Evolutionary conservation across 2,113 vertebrate genomes (phyloP), one percentile per base, ranked within the genome.

Genomic region (Todiramphus saurophagus): DNA sequence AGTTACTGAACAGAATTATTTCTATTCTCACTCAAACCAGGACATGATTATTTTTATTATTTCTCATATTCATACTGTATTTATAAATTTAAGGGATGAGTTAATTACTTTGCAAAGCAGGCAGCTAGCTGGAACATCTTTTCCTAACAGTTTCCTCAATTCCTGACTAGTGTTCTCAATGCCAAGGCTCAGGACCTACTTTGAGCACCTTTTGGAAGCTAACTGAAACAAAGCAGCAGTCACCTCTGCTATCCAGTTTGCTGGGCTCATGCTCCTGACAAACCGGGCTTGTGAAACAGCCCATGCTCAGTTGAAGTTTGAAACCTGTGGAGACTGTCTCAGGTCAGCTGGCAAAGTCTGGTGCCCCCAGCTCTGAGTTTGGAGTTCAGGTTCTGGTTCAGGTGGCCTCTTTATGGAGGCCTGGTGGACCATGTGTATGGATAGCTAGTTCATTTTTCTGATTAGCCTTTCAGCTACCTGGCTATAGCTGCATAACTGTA

Each of bases 291-390:
- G 12, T n/a, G 46, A 10, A 76, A 37, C 5, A 55, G 33, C 12
- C 5, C 23, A 5, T 27, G 6, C 2, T 46, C 19, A 16, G 6
- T 0, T 60, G 31, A n/a, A 37, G 4, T 4, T 0, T 79, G 33
- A 83, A 27, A 50, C 10, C 4, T 46, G 8, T 4, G 6, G 30
- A 83, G n/a, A 41, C 16, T 25, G 2, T 16, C n/a, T 30, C 15
- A 46, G 20, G 37, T 41, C 28, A 53, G 7, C 0, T 25, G 19
- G 12, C 0, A 3, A 50, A 39, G 27, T 18, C 12, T 53, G 5
- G 2, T 62, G 5, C 1, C 11, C 39, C 7, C 18, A 64, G 16
- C 11, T 46, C 31, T 37, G 7, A 2, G 0, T 74, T 33, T 31
- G 13, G 13, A 76, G 31, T 19, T 78, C 28, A 30, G 11, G 25